These are phyloP conservation scores for Dysmachus trigonus DNA, from an alignment of 2,888 invertebrate genomes.

Conservation along the genomic window DNA sequence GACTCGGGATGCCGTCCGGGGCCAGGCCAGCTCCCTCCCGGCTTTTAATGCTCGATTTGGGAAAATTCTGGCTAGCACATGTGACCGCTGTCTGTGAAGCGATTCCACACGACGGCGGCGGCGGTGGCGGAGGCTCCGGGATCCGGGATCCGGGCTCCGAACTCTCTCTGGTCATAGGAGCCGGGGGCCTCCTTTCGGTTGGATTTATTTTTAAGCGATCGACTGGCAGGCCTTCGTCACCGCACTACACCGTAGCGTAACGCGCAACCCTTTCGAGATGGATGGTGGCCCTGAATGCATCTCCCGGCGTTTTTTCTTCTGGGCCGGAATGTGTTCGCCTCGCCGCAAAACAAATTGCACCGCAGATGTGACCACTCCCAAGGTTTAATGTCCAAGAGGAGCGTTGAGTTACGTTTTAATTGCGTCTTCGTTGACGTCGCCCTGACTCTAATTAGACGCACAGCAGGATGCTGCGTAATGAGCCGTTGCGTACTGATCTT, in stretches of 20 bases:
- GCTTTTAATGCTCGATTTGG: conserved; percentile 20
- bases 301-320: not conserved
- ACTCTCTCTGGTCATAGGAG: not conserved
- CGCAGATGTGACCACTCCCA: conserved; percentile 21
- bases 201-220: conserved; percentile 24
- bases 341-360: not conserved
- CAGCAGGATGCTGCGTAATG: not conserved
- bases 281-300: not conserved
- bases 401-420: conserved; percentile 24
- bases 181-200: not conserved
- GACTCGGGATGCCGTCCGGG: not conserved
- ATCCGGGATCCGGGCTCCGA: not conserved
- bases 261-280: not conserved
- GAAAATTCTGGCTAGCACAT: conserved; percentile 36
- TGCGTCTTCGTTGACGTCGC: not conserved
- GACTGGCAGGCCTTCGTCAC: not conserved
- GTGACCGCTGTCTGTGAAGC: conserved; percentile 31
- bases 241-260: too few species aligned
- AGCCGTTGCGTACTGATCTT: not conserved
- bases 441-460: not conserved
- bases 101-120: not conserved
- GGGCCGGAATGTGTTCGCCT: not conserved
- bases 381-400: not conserved
- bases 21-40: not conserved
- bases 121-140: not conserved